Conservation (phyloP, 2,113 vertebrate genomes). For the Cyprinodon tularosa region DNA sequence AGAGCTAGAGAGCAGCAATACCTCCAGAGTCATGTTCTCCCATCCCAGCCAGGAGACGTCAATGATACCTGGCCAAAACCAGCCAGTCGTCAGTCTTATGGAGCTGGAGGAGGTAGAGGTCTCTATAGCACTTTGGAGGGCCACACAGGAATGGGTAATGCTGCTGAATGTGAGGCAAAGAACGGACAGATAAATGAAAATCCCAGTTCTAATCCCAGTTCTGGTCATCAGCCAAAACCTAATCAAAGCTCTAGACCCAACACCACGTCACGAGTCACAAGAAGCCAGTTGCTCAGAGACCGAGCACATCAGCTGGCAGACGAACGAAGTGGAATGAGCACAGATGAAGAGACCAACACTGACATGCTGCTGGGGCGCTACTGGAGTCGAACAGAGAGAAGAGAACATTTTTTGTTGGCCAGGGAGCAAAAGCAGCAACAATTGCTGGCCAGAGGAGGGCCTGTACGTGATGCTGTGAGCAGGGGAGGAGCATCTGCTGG, state of each 20-base stretch:
- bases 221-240: conserved; percentile 39
- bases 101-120: conserved; percentile 55
- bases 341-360: conserved; percentile 75
- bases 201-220: conserved; percentile 40
- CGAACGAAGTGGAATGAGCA: conserved; percentile 78
- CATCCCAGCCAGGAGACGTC: conserved; percentile 69
- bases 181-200: conserved; percentile 34
- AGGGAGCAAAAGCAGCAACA: conserved; percentile 76
- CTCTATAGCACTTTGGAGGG: conserved; percentile 79
- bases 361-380: conserved; percentile 77
- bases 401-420: conserved; percentile 75
- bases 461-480: conserved; percentile 24
- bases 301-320: conserved; percentile 74
- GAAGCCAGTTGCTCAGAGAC: conserved; percentile 78
- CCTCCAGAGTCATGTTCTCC: conserved; percentile 64
- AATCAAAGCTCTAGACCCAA: conserved; percentile 47
- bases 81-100: conserved; percentile 63
- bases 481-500: conserved; percentile 43
- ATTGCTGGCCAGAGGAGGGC: conserved; percentile 51
- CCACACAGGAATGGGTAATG: conserved; percentile 43
- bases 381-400: conserved; percentile 79
- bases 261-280: conserved; percentile 53
- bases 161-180: conserved; percentile 34
- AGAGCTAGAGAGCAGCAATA: conserved; percentile 57
- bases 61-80: conserved; percentile 83